Evolutionary conservation across 1,140 invertebrate genomes (phyloP), one percentile per base, ranked within the genome.

Genomic region (Drosophila insularis): DNA sequence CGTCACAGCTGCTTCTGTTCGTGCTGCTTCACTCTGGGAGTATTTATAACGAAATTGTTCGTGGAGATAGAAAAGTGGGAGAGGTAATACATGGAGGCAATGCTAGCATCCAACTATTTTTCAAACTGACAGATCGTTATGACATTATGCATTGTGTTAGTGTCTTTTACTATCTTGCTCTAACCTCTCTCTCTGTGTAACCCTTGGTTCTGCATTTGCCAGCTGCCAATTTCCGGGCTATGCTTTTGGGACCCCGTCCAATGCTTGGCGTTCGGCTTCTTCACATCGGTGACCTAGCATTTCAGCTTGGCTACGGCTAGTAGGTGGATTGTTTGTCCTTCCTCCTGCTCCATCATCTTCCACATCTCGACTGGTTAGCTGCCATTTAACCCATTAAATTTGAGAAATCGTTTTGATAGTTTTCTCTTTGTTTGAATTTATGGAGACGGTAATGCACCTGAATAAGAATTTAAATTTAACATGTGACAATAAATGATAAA

Each of bases 81-180:
- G 2, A 2, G 19, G 43, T 21, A 4, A 21, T 27, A 27, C 27
- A 46, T 19, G 14, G 43, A 14, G 14, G 43, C 43, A 50, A 50
- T 50, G 63, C 27, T 70, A 59, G 68, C 62, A 80, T 67, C 50
- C 66, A 77, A 73, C 77, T 76, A 85, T 85, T 85, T 85, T 64
- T 85, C 81, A 85, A 80, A 78, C 81, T 85, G 81, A 85, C 81
- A 85, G 77, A 85, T 85, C 81, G 81, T 85, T 85, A 78, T 78
- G 77, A 76, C 78, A 78, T 85, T 77, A 78, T 85, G 81, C 81
- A 85, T 80, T 72, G 80, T 70, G 65, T 50, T 50, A 68, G 67
- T 62, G 8, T 35, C 35, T 40, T 46, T 35, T 58, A n/a, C 53
- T 10, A 27, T 17, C 50, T n/a, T 23, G 17, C 43, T 23, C 10